A percentile compares a stretch with the other conserved stretches of the same genome.
phyloP scores from a whole-genome alignment of 2,888 invertebrate species.

The Dynastes grantii region DNA sequence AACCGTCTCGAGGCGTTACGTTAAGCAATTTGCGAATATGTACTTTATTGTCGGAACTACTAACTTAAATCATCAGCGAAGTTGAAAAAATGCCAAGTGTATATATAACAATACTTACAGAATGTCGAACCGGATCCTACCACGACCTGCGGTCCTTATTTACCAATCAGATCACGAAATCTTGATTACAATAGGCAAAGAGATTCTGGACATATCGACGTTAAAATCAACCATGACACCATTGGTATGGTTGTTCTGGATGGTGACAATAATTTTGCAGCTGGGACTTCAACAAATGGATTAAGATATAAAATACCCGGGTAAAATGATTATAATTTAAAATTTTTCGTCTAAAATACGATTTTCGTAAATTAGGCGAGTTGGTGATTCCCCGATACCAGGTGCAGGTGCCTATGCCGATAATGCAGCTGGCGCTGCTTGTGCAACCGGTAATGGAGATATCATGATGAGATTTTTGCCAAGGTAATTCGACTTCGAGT shows the following conservation, averaged over 20 bases:
- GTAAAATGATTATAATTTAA: conserved; percentile 67
- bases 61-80: too few species aligned
- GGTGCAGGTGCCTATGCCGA: conserved; percentile 97
- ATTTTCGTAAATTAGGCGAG: conserved; percentile 71
- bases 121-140: conserved; percentile 90
- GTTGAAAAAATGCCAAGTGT: too few species aligned
- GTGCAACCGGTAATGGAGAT: conserved; percentile 96
- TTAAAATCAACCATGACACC: conserved; percentile 90
- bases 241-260: conserved; percentile 96
- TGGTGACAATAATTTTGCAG: conserved; percentile 82
- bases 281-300: conserved; percentile 97
- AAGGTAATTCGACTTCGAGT: conserved; percentile 72
- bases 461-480: conserved; percentile 98
- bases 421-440: conserved; percentile 87
- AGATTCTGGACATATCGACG: conserved; percentile 64
- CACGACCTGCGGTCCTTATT: conserved; percentile 90
- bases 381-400: conserved; percentile 89
- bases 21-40: too few species aligned
- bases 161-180: conserved; percentile 61
- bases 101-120: conserved; percentile 68
- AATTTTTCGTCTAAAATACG: neutral
- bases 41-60: too few species aligned
- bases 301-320: conserved; percentile 94
- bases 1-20: too few species aligned
- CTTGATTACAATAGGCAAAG: conserved; percentile 51